A percentile compares a stretch with the other conserved stretches of the same genome.
Evolutionary conservation across 2,888 invertebrate species (phyloP).

Genomic region (Plemyria rubiginata): DNA sequence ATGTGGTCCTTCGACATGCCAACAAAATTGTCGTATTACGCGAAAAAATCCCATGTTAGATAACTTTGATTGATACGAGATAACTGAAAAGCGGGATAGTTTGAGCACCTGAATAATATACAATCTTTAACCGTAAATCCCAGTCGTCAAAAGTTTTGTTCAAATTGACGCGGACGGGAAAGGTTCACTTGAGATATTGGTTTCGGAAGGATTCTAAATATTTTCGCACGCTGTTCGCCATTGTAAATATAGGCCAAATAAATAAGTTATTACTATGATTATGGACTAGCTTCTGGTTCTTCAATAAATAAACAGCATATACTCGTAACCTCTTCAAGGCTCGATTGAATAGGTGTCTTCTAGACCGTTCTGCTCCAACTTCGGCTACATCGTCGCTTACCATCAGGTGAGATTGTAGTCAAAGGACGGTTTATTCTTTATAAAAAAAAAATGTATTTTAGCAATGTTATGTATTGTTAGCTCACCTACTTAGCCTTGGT

Average conservation of each 20-base stretch:
- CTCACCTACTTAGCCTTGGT: no score
- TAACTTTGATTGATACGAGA: conserved; percentile 20
- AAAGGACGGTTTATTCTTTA: no score
- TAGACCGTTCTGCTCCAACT: no score
- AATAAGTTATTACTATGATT: background rate
- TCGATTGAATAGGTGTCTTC: no score
- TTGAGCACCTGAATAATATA: conserved; percentile 36
- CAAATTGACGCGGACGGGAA: conserved; percentile 21
- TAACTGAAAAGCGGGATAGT: conserved; percentile 23
- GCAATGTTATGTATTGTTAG: background rate
- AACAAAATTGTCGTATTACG: conserved; percentile 1
- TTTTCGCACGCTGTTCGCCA: conserved; percentile 16
- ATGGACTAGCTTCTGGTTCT: no score
- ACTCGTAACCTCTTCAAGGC: no score
- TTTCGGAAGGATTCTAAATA: conserved; percentile 19
- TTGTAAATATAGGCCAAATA: background rate
- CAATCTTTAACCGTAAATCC: conserved; percentile 30
- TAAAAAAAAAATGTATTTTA: no score
- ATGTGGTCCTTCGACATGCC: background rate
- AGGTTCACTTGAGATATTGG: conserved; percentile 21
- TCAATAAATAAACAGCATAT: no score
- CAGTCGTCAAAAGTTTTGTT: conserved; percentile 32
- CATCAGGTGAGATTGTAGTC: no score
- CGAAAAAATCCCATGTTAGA: conserved; percentile 9
- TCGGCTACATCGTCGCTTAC: no score